Evolutionary conservation across 2,113 vertebrate genomes (phyloP), one percentile per base, ranked within the genome.

Genomic region (Telmatochromis brachygnathus): DNA sequence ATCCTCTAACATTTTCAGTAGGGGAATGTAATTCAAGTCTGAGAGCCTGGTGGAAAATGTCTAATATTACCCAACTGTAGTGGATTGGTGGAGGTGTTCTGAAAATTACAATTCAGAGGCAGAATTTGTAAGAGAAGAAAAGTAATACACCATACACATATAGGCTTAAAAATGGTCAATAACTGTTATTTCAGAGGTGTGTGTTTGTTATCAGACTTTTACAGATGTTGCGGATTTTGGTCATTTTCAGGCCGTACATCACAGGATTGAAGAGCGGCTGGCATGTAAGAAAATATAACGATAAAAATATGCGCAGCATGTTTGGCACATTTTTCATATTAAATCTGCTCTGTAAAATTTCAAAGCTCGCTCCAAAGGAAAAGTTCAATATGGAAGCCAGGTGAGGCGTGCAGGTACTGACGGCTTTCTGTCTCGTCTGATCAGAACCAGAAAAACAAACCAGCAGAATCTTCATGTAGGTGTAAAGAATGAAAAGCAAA

Each of bases 221-320:
- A 39, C 55, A 62, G 5, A 21, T 13, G 30, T 8, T 53, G 3
- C 87, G 87, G 19, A 96, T 90, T 26, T 89, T 91, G 6, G 91
- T 62, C 70, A 94, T 28, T 2, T 90, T 91, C 26, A 95, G 83
- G 2, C 95, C 93, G 10, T 94, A 94, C 19, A 94, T 79, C 6
- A 95, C 17, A 19, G 95, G 94, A 45, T 89, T 96, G 5, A 96
- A 39, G 2, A 95, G 75, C 1, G 92, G 93, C 21, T 89, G 84
- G 37, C 87, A 88, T 3, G 77, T 90, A 0, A 92, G 42, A 35
- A 35, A 35, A 35, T 35, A 35, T 35, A 35, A 35, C 30, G 30
- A 33, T 33, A 33, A 33, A 33, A 33, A 33, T 33, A 33, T 30
- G 30, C 30, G 30, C 30, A 30, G 30, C 30, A 30, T 30, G 30